A percentile compares a stretch with the other conserved stretches of the same genome.
These are phyloP conservation scores for Drosophila vallismaia DNA, from an alignment of 2,888 invertebrate genomes.

Conservation along the genomic window DNA sequence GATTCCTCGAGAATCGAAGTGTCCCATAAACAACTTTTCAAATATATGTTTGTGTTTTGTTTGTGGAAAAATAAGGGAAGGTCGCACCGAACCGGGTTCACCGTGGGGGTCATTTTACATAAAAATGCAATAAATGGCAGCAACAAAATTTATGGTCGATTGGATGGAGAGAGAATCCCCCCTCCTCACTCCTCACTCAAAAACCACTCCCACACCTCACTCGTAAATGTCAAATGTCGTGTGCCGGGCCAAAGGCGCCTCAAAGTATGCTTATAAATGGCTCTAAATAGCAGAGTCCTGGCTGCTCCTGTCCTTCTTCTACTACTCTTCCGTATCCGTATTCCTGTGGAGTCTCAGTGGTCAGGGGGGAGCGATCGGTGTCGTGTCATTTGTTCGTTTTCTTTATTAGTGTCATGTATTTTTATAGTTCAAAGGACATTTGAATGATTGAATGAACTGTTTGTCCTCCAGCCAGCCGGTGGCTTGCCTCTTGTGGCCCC, in stretches of 20 bases:
- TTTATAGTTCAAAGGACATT: slow-evolving; percentile 83
- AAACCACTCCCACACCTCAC: slow-evolving; percentile 44
- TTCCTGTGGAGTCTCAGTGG: too few species aligned
- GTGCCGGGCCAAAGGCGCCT: slow-evolving; percentile 55
- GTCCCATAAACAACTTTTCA: slow-evolving; percentile 72
- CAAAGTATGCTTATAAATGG: slow-evolving; percentile 79
- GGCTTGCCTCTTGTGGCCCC: slow-evolving; percentile 1
- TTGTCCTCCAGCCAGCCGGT: slow-evolving; percentile 26
- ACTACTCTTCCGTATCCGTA: slow-evolving; percentile 18
- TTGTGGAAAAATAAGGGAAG: not conserved
- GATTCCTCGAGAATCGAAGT: slow-evolving; percentile 21
- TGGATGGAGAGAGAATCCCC: too few species aligned
- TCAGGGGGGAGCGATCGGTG: slow-evolving; percentile 30
- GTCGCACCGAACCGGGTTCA: slow-evolving; percentile 54
- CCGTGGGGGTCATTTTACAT: slow-evolving; percentile 73
- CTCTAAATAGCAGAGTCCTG: slow-evolving; percentile 74
- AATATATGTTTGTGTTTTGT: not conserved
- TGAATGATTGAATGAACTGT: slow-evolving; percentile 83
- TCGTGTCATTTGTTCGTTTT: slow-evolving; percentile 80
- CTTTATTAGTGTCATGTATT: slow-evolving; percentile 83
- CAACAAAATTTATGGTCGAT: slow-evolving; percentile 61
- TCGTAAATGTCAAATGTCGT: slow-evolving; percentile 74
- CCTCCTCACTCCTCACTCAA: too few species aligned
- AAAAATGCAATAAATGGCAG: slow-evolving; percentile 80
- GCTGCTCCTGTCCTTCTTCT: slow-evolving; percentile 23